A percentile compares a stretch with the other conserved stretches of the same genome.
phyloP scores from a whole-genome alignment of 2,797 vertebrate species.

The Thunnus albacares region DNA sequence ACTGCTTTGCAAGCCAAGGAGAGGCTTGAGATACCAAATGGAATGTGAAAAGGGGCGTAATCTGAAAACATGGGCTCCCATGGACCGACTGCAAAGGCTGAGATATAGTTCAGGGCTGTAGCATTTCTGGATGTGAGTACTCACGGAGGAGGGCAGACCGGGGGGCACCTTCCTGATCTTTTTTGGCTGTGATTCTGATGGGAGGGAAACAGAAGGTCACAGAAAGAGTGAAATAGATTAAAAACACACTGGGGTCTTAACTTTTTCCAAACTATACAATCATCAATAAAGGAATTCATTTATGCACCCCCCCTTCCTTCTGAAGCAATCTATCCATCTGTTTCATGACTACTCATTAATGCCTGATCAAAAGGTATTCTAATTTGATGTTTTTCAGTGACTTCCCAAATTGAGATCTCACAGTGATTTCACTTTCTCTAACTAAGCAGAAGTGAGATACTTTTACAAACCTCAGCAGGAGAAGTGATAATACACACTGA shows the following conservation, averaged over 20 bases:
- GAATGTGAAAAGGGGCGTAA: slow-evolving; percentile 54
- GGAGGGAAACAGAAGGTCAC: slow-evolving; percentile 37
- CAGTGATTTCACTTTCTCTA: slow-evolving; percentile 36
- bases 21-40: slow-evolving; percentile 54
- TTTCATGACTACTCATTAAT: slow-evolving; percentile 55
- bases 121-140: slow-evolving; percentile 62
- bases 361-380: slow-evolving; percentile 46
- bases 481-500: slow-evolving; percentile 48
- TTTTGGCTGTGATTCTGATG: slow-evolving; percentile 92
- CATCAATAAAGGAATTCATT: slow-evolving; percentile 24
- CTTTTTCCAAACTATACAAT: slow-evolving; percentile 32
- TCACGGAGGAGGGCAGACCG: slow-evolving; percentile 96
- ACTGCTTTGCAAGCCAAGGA: slow-evolving; percentile 49
- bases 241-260: slow-evolving; percentile 13
- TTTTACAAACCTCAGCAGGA: slow-evolving; percentile 54
- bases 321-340: slow-evolving; percentile 45
- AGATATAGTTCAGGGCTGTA: slow-evolving; percentile 36
- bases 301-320: slow-evolving; percentile 8
- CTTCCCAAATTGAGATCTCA: slow-evolving; percentile 10
- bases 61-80: slow-evolving; percentile 50
- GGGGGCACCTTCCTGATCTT: slow-evolving; percentile 98
- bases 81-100: slow-evolving; percentile 26
- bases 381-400: slow-evolving; percentile 36
- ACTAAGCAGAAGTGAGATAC: slow-evolving; percentile 63
- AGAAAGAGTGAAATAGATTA: slow-evolving; percentile 10